Conservation (phyloP, 2,888 invertebrate genomes). For the Caenorhabditis sp. region DNA sequence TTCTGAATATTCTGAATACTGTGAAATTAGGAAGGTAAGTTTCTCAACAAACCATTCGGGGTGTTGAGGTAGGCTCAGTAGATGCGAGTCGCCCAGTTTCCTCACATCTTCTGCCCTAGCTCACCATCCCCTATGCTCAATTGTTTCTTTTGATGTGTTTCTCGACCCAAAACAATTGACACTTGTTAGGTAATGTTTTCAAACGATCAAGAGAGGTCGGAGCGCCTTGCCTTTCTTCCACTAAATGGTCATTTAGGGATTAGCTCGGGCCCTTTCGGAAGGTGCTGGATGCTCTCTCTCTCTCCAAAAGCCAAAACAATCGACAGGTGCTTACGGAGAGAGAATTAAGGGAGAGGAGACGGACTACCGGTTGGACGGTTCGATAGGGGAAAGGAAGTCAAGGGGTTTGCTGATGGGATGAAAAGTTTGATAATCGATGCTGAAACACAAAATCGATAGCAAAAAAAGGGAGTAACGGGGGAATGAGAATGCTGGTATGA, state of each 20-base stretch:
- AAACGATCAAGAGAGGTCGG: background rate
- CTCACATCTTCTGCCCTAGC: constrained; percentile 52
- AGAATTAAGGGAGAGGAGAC: background rate
- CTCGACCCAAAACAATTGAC: constrained; percentile 19
- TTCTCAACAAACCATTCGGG: background rate
- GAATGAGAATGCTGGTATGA: too few species aligned
- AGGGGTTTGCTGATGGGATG: background rate
- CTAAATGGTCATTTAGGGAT: constrained; percentile 49
- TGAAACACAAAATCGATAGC: too few species aligned
- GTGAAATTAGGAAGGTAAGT: too few species aligned
- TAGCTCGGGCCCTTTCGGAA: constrained; percentile 20
- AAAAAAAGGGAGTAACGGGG: too few species aligned
- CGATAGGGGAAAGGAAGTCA: background rate
- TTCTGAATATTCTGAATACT: background rate
- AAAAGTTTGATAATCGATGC: too few species aligned
- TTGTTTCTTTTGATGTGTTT: background rate
- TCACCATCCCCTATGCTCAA: constrained; percentile 40
- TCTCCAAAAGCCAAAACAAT: constrained; percentile 4
- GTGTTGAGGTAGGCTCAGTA: constrained; percentile 61
- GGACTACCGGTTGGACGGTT: background rate
- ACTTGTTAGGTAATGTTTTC: constrained; percentile 54
- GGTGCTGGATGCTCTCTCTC: background rate
- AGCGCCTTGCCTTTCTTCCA: constrained; percentile 1
- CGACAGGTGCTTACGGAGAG: constrained; percentile 41
- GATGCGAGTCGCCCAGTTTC: constrained; percentile 28